Evolutionary conservation across 2,888 invertebrate species (phyloP).

Genomic region (Scaptomyza cyrtandrae): DNA sequence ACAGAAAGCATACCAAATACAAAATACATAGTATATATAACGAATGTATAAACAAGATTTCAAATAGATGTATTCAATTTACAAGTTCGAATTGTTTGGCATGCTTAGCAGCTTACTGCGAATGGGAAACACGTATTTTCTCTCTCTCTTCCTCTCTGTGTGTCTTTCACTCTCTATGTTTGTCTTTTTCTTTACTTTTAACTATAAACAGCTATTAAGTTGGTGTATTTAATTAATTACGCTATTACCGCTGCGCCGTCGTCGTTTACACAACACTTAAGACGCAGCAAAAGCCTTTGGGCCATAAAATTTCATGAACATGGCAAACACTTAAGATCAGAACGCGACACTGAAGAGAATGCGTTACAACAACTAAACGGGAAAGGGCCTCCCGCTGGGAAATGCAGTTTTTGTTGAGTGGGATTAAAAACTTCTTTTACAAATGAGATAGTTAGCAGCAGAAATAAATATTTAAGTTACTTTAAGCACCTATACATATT

Average conservation of each 20-base stretch:
- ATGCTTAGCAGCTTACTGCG: conserved; percentile 70
- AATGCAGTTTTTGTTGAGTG: conserved; percentile 1
- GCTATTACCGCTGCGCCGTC: conserved; percentile 30
- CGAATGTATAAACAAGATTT: conserved; percentile 22
- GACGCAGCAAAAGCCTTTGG: conserved; percentile 19
- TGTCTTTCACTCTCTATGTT: neutral
- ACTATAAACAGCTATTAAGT: conserved; percentile 21
- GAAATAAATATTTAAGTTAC: too few relatives aligned
- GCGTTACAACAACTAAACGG: conserved; percentile 29
- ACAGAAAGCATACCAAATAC: conserved; percentile 1
- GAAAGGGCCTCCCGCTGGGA: conserved; percentile 4
- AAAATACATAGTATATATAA: conserved; percentile 2
- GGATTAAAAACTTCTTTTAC: neutral
- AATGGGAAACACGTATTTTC: neutral
- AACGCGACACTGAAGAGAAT: conserved; percentile 24
- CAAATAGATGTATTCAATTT: conserved; percentile 72
- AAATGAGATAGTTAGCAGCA: neutral
- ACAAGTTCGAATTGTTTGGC: conserved; percentile 64
- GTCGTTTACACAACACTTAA: conserved; percentile 51
- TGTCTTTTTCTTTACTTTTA: neutral
- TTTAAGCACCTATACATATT: too few relatives aligned
- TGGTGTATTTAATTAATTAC: conserved; percentile 56
- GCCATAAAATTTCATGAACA: conserved; percentile 60
- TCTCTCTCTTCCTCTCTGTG: neutral
- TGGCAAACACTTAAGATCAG: conserved; percentile 43